Base-by-base conservation (phyloP, 2,797 vertebrate species). In the Centropyge bicolor region DNA sequence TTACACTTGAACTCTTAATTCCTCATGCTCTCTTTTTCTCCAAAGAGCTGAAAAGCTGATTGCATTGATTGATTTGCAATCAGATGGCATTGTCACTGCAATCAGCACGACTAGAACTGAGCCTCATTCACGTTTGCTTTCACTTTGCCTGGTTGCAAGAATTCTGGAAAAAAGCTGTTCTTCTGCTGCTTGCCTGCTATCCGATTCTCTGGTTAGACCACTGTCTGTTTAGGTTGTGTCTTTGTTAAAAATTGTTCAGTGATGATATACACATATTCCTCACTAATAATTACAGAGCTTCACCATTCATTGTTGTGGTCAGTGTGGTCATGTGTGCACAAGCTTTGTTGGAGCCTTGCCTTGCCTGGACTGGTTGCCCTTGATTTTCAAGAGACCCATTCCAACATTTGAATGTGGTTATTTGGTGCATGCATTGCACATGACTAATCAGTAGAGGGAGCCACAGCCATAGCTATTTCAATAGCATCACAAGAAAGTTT, bases 391-490 rank as follows among this genome's bases (percentile, higher is more conserved):
- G 43, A 46, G 20, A 43, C 8, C 35, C 22, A 51, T 61, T 1
- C 13, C 19, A 54, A 5, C 14, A 17, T 35, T 12, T 59, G 14
- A 76, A 35, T 16, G 4, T 57, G 35, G 31, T 63, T 72, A 11
- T 72, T 41, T 71, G 38, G 9, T 79, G 55, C 73, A 70, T 89
- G 91, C 76, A 66, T 85, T 81, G 52, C 46, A 0, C 11, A n/a
- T 45, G 27, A 35, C 0, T 27, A 19, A 38, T 66, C 94, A 91
- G 85, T 81, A 92, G 93, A 90, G 90, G 94, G 93, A 80, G 91
- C 91, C 78, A 87, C 73, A 87, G 56, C 43, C 72, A 65, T 38
- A 59, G 40, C 56, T 48, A 67, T 76, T 31, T 57, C 6, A 27
- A 11, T 70, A 35, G 5, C 20, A 4, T 54, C 17, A 13, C n/a